Base-by-base conservation (phyloP, 2,113 vertebrate species). In the Silurus asotus region DNA sequence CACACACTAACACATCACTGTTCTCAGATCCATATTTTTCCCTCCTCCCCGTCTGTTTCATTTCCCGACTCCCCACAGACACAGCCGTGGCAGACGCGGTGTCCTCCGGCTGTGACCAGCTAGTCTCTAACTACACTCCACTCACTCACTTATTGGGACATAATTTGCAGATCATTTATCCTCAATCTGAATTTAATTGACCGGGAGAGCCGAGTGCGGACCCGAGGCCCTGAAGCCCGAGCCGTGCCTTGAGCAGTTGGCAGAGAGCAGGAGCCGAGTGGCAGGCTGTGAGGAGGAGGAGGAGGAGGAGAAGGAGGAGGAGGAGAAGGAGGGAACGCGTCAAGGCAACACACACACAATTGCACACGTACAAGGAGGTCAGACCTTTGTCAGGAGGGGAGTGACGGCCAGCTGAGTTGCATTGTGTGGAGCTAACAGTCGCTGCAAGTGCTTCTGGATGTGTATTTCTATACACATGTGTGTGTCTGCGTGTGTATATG, bases 171-270 rank as follows among this genome's bases (percentile, higher is more conserved):
- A 94, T 94, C 88, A 93, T 94, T 95, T 91, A 94, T 93, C 91
- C 89, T 92, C 89, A 89, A 93, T 94, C 93, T 94, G 93, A 94
- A 94, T 95, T 92, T 91, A 92, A 94, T 95, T 94, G 93, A 94
- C 93, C 94, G 37, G 81, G 85, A 85, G 93, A 95, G 93, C 93
- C 86, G 90, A 91, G 92, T 92, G 94, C 93, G 93, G 92, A 89
- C 92, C 88, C 87, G 79, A 17, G 55, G 72, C 81, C 82, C 88
- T 67, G 88, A 70, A 88, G 83, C 87, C 87, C 86, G 86, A 88
- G 86, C 89, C 85, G 28, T 91, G 89, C 82, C 88, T 84, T 9
- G 85, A 90, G 90, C 86, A 88, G 77, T 87, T 91, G 89, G 92
- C 89, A 91, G 83, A 90, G 70, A 85, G 80, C 88, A 62, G 62